Conservation (phyloP, 2,797 vertebrate species). For the Pelochelys cantorii region DNA sequence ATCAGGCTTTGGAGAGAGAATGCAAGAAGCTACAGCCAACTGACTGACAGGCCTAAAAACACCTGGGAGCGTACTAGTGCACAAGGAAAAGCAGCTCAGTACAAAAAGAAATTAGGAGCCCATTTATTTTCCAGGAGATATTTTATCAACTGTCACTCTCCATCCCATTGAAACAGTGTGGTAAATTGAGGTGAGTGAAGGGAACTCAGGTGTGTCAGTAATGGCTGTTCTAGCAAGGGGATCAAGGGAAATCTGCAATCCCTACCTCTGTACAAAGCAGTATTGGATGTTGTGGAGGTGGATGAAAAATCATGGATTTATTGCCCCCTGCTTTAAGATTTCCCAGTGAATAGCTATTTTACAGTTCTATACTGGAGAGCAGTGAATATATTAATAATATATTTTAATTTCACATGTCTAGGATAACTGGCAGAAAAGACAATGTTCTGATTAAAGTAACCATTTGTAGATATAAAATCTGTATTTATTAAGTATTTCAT, state of each 20-base stretch:
- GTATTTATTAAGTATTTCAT: background rate
- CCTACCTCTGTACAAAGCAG: background rate
- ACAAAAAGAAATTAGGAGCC: constrained; percentile 68
- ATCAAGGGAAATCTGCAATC: constrained; percentile 24
- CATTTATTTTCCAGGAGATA: constrained; percentile 70
- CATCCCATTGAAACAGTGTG: constrained; percentile 54
- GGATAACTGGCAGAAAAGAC: background rate
- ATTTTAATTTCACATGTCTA: background rate
- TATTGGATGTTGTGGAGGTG: background rate
- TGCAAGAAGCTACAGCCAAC: constrained; percentile 41
- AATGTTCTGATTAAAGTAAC: background rate
- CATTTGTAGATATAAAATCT: background rate
- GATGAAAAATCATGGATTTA: background rate
- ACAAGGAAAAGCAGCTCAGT: constrained; percentile 63
- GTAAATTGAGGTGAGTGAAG: constrained; percentile 47
- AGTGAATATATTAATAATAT: background rate
- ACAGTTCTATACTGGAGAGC: background rate
- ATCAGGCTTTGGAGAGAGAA: constrained; percentile 36
- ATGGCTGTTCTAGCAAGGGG: constrained; percentile 12
- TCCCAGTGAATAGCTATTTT: background rate
- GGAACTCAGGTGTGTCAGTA: constrained; percentile 46
- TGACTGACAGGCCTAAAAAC: constrained; percentile 65
- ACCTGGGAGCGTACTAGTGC: constrained; percentile 49
- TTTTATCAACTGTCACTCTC: constrained; percentile 71
- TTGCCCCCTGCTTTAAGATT: background rate